Percentiles rank a stretch among this genome's conserved stretches.
Evolutionary conservation across 2,888 invertebrate genomes (phyloP).

Genomic region (Elegia similella): DNA sequence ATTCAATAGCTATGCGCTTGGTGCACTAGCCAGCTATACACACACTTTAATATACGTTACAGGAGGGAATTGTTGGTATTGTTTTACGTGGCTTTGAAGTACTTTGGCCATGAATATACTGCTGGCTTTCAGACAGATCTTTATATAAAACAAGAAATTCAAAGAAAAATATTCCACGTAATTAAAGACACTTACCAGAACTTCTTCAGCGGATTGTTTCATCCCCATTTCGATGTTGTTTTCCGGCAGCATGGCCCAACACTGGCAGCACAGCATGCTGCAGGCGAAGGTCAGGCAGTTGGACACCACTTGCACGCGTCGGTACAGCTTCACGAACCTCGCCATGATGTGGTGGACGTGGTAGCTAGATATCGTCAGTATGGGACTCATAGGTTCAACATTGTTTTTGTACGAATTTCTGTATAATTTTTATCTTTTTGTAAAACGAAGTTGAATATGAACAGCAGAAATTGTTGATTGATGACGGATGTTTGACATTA

Average conservation of each 20-base stretch:
- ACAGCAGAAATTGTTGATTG: too few relatives aligned
- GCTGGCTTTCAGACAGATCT: background rate
- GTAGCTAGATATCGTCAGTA: constrained; percentile 23
- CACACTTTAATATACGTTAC: too few relatives aligned
- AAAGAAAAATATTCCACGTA: too few relatives aligned
- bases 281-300: constrained; percentile 28
- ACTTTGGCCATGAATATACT: background rate
- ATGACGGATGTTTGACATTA: too few relatives aligned
- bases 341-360: constrained; percentile 24
- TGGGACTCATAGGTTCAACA: constrained; percentile 6
- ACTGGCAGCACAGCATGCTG: constrained; percentile 28
- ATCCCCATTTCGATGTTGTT: background rate
- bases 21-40: too few relatives aligned
- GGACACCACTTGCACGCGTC: constrained; percentile 25
- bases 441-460: too few relatives aligned
- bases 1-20: background rate
- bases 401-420: too few relatives aligned
- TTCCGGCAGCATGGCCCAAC: constrained; percentile 22
- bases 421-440: too few relatives aligned
- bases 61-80: background rate
- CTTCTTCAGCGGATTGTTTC: background rate
- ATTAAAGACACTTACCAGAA: background rate
- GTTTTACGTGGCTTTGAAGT: background rate
- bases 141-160: too few relatives aligned
- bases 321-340: constrained; percentile 26